phyloP scores from a whole-genome alignment of 2,888 invertebrate genomes.

The Scelioninae gen. 1 region DNA sequence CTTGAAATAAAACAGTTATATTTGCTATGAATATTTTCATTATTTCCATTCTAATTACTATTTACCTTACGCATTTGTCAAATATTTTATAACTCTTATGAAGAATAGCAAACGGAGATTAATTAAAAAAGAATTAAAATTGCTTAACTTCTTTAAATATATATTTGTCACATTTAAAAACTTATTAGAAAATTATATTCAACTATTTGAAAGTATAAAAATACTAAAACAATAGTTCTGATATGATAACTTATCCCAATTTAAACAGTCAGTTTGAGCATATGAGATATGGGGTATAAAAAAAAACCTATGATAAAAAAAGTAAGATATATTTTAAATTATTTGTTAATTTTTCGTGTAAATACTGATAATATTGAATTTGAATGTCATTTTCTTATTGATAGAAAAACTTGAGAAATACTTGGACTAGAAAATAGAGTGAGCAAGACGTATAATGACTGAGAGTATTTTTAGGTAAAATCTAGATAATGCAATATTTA shows the following conservation, averaged over 20 bases:
- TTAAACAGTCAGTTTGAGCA: constrained; percentile 39
- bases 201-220: constrained; percentile 19
- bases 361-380: neutral
- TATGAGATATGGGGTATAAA: constrained; percentile 17
- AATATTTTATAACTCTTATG: no score
- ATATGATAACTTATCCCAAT: constrained; percentile 59
- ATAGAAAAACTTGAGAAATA: neutral
- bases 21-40: no score
- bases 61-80: no score
- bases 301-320: constrained; percentile 14
- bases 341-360: neutral
- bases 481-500: constrained; percentile 18
- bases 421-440: neutral
- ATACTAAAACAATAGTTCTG: constrained; percentile 35
- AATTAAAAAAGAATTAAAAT: no score
- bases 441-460: neutral
- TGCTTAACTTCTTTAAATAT: neutral
- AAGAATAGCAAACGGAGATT: no score
- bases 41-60: no score
- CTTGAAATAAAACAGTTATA: no score
- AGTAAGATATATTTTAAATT: constrained; percentile 1
- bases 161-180: neutral
- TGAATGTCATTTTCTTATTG: neutral
- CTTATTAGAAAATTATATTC: neutral
- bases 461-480: neutral